Evolutionary conservation across 2,797 vertebrate genomes (phyloP).

Genomic region (Sternarchorhynchus goeldii): DNA sequence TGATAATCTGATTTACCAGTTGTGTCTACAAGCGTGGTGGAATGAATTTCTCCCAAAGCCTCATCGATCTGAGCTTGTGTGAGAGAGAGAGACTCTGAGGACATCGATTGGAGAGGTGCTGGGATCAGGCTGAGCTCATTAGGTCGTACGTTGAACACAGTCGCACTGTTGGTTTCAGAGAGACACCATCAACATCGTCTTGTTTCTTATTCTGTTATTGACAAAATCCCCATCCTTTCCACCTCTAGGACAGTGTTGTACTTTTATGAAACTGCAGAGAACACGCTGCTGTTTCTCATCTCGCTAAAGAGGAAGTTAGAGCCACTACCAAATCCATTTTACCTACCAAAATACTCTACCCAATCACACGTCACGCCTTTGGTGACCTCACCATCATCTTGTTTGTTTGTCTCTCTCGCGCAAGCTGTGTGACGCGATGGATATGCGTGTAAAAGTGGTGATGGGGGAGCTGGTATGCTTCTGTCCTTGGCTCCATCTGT

Average conservation of each 20-base stretch:
- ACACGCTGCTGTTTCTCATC: neutral
- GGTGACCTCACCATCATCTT: neutral
- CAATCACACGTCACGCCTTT: neutral
- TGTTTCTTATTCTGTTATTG: slow-evolving; percentile 51
- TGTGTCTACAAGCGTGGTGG: slow-evolving; percentile 40
- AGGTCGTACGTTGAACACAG: slow-evolving; percentile 44
- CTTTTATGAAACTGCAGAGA: slow-evolving; percentile 10
- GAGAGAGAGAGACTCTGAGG: slow-evolving; percentile 18
- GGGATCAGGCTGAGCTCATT: slow-evolving; percentile 46
- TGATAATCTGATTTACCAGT: slow-evolving; percentile 46
- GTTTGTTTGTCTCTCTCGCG: neutral
- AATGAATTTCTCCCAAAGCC: slow-evolving; percentile 51
- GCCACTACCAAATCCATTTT: slow-evolving; percentile 19
- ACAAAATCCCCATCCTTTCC: slow-evolving; percentile 36
- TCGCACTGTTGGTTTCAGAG: slow-evolving; percentile 48
- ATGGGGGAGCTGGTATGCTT: neutral
- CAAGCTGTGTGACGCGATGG: neutral
- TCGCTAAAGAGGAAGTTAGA: neutral
- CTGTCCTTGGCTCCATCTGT: neutral
- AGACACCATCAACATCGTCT: slow-evolving; percentile 14
- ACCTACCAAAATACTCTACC: neutral
- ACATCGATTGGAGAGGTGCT: slow-evolving; percentile 46
- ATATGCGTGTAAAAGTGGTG: neutral
- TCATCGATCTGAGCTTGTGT: slow-evolving; percentile 45
- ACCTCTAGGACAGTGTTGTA: slow-evolving; percentile 2